phyloP scores from a whole-genome alignment of 2,113 vertebrate species.

The Potamarius usumacintae region DNA sequence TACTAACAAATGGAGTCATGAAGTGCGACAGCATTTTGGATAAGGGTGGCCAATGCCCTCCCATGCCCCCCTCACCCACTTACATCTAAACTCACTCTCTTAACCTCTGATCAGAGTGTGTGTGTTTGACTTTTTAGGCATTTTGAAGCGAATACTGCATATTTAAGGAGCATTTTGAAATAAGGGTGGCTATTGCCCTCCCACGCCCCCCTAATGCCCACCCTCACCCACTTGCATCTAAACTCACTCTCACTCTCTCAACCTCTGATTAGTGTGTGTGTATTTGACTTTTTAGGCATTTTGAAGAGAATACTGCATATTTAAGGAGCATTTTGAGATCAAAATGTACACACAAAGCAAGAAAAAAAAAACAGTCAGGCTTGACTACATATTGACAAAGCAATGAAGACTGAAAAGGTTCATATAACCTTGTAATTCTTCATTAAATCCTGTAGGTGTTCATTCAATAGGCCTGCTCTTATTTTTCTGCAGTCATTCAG shows the following conservation, averaged over 20 bases:
- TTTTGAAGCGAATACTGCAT: neutral
- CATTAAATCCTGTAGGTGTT: neutral
- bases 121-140: neutral
- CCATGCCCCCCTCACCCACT: neutral
- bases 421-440: neutral
- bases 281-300: neutral
- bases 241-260: neutral
- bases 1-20: neutral
- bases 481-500: neutral
- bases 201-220: neutral
- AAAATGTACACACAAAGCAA: neutral
- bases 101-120: neutral
- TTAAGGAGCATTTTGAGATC: neutral
- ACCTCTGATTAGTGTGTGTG: neutral
- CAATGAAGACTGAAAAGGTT: neutral
- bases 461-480: neutral
- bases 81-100: neutral
- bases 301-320: neutral
- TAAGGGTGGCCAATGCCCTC: neutral
- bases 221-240: neutral
- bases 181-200: neutral
- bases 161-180: neutral
- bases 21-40: neutral
- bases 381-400: neutral
- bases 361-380: neutral